Base-by-base conservation (phyloP, 2,113 vertebrate species). In the Limnothrissa miodon region DNA sequence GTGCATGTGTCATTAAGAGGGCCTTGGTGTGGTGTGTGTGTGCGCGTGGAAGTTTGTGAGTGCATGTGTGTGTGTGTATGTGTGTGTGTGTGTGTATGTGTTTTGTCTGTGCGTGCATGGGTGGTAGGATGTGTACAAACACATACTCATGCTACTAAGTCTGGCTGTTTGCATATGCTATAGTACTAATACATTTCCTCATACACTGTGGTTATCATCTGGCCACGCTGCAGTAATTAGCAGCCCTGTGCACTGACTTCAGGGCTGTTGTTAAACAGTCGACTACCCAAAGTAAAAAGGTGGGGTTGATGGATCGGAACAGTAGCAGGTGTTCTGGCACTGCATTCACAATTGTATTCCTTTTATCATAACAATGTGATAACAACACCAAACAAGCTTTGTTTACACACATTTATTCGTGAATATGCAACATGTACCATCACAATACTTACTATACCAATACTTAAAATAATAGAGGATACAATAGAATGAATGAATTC, bases 261-360 rank as follows among this genome's bases (percentile, higher is more conserved):
- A 10, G 29, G 56, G 25, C n/a, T 42, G 56, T 29, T 62, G 59
- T 45, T 19, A 5, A 23, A 39, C 7, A n/a, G 81, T 42, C 70
- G 19, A 15, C 62, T n/a, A 19, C 15, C 17, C 80, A 80, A 51
- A 51, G 48, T 6, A 36, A 15, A 82, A n/a, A 3, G 45, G 62
- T 82, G 33, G 70, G 42, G 8, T 62, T 78, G 81, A 82, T 46
- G 11, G 62, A 7, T 25, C 74, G 81, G 62, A 82, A 82, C n/a
- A 1, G 21, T 29, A 62, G 81, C 81, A 82, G 81, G 62, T 78
- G 81, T 36, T 82, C 25, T n/a, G 23, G 29, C 13, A 1, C 3
- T 74, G 13, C 42, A 19, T 6, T 70, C 36, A 39, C 39, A 74
- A 51, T 21, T 42, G 42, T 46, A 29, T 62, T n/a, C 66, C 15